Base-by-base conservation (phyloP, 2,797 vertebrate genomes). In the Arrhamphus sclerolepis region DNA sequence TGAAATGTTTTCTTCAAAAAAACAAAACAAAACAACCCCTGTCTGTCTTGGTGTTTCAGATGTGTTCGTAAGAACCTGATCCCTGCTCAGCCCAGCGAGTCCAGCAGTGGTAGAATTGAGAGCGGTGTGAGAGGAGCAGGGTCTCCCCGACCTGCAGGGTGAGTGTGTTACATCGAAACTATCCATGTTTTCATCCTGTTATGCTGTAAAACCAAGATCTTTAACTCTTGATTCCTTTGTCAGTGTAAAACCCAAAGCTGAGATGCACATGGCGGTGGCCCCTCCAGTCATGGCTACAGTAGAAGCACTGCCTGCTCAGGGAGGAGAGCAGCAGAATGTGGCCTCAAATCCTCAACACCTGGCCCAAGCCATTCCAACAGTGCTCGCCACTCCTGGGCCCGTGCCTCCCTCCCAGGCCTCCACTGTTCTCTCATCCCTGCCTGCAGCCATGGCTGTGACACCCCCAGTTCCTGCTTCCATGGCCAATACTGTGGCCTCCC, bases 1-100 rank as follows among this genome's bases (percentile, higher is more conserved):
- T 34, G 31, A 14, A 16, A 20, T 17, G 41, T 20, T 56, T 11
- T 21, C 13, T 17, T 46, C 38, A 46, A 22, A 17, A 9, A 24
- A 47, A 19, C 10, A 26, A n/a, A n/a, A n/a, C n/a, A n/a, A n/a
- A n/a, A n/a, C n/a, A 10, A 2, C 19, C 14, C 1, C 20, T 18
- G 16, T 16, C 60, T 70, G 62, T 89, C 8, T 50, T 21, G 1
- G 87, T 75, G 66, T 76, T 86, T 29, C 58, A 93, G 91, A 56
- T 94, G 95, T 67, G 96, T 98, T 59, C 93, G 97, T 81, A 99
- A 98, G 89, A 98, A 91, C 76, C 92, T 98, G 77, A 96, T 99
- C 82, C 94, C 96, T 3, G 92, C 94, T 31, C 96, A 97, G 84
- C 88, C 96, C 46, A 90, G 89, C 61, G 97, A 98, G 46, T 83